Evolutionary conservation across 2,797 vertebrate species (phyloP).

Genomic region (Sebastes dallii): DNA sequence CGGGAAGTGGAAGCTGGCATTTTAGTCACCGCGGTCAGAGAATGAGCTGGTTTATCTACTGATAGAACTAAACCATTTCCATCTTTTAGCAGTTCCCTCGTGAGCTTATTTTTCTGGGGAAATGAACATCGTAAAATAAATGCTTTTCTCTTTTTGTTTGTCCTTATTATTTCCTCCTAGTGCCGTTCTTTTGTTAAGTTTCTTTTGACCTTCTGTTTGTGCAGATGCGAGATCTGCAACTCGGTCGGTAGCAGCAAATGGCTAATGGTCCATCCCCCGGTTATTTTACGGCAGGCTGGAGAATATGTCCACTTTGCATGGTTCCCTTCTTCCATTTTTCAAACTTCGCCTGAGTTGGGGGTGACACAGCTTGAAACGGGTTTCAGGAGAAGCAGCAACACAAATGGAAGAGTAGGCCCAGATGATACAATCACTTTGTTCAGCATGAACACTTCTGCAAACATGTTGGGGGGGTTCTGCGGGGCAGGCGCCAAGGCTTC

Average conservation of each 20-base stretch:
- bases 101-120: not conserved
- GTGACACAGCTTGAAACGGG: slow-evolving; percentile 76
- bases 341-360: slow-evolving; percentile 73
- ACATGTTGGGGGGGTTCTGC: slow-evolving; percentile 55
- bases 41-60: slow-evolving; percentile 23
- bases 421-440: slow-evolving; percentile 82
- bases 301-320: slow-evolving; percentile 82
- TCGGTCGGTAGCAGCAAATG: slow-evolving; percentile 66
- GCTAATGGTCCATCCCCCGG: slow-evolving; percentile 78
- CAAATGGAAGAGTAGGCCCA: slow-evolving; percentile 74
- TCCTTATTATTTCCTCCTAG: slow-evolving; percentile 23
- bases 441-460: slow-evolving; percentile 77
- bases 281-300: slow-evolving; percentile 83
- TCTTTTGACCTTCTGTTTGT: slow-evolving; percentile 75
- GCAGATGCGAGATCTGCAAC: slow-evolving; percentile 70
- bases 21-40: slow-evolving; percentile 44
- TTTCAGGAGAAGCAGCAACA: slow-evolving; percentile 67
- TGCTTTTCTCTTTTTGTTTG: not conserved
- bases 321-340: slow-evolving; percentile 79
- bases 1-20: slow-evolving; percentile 35
- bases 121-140: not conserved
- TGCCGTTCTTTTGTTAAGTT: slow-evolving; percentile 46
- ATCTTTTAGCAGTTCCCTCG: not conserved
- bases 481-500: slow-evolving; percentile 58
- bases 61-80: not conserved